Base-by-base conservation (phyloP, 2,113 vertebrate species). In the Indri indri region DNA sequence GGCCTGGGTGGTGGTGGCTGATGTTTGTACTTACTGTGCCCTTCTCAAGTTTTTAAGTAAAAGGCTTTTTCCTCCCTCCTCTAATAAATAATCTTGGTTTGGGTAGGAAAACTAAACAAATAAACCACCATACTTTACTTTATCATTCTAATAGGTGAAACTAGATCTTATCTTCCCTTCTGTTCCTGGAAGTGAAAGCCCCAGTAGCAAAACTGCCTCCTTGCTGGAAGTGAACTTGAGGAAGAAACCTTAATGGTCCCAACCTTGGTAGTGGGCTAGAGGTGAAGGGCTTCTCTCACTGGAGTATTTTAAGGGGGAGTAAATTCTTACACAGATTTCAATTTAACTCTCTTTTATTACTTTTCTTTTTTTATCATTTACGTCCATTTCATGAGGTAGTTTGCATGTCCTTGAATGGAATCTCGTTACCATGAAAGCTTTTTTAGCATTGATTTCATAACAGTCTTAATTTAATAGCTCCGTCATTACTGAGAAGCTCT, bases 361-460 rank as follows among this genome's bases (percentile, higher is more conserved):
- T 98, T 98, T 98, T 96, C 95, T 98, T 98, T 98, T 98, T 98
- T 98, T 97, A 98, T 98, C 98, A 99, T 99, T 98, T 98, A 98
- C 89, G 79, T 99, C 97, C 96, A 96, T 98, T 98, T 98, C 98
- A 98, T 97, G 97, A 98, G 98, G 98, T 98, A 97, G 98, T 98
- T 98, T 98, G 98, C 98, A 97, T 99, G 99, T 98, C 99, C 98
- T 99, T 99, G 98, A 98, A 98, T 99, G 99, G 98, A 98, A 99
- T 98, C 99, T 99, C 97, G 98, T 99, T 99, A 99, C 98, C 98
- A 98, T 99, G 99, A 99, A 99, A 99, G 99, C 99, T 98, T 99
- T 99, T 98, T 99, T 99, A 99, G 99, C 99, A 99, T 99, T 99
- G 99, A 99, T 99, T 99, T 99, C 99, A 99, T 99, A 99, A 99